Evolutionary conservation across 2,797 vertebrate species (phyloP), one percentile per base, ranked within the genome.

Genomic region (Anguilla pacifica): DNA sequence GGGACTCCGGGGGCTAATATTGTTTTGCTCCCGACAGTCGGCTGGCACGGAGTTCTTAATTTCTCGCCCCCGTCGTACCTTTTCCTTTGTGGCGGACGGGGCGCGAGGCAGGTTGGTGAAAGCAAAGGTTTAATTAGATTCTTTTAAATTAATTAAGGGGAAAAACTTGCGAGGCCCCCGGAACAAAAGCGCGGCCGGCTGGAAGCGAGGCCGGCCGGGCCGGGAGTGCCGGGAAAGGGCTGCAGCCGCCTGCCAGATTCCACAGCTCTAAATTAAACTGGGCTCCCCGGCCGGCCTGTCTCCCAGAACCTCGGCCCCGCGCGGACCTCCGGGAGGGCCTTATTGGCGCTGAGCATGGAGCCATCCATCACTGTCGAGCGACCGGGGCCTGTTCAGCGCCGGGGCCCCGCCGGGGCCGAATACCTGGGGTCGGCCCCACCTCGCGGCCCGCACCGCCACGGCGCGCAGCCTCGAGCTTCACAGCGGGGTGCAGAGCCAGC

Each of bases 111-210:
- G 93, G 93, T 93, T 92, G 93, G 94, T 90, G 90, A 94, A 95
- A 94, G 94, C 93, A 94, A 94, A 94, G 94, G 92, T 95, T 96
- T 97, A 96, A 97, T 97, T 96, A 96, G 94, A 95, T 96, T 96
- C 93, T 94, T 94, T 94, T 95, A 95, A 96, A 96, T 96, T 96
- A 96, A 96, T 96, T 95, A 95, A 93, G 92, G 92, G 91, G 93
- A 93, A 95, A 96, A 96, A 94, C 95, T 95, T 94, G 93, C 94
- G 94, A 43, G 39, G 95, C 93, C 94, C 91, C 93, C 94, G 90
- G 94, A 95, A 95, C 94, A 96, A 96, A 96, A 95, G 94, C 94
- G 91, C 91, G 91, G 91, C 92, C 93, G 94, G 94, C 89, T 94
- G 94, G 93, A 93, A 88, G 94, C 91, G 86, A 90, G 64, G 91